phyloP scores from a whole-genome alignment of 2,113 vertebrate genomes.

The Carassius auratus region DNA sequence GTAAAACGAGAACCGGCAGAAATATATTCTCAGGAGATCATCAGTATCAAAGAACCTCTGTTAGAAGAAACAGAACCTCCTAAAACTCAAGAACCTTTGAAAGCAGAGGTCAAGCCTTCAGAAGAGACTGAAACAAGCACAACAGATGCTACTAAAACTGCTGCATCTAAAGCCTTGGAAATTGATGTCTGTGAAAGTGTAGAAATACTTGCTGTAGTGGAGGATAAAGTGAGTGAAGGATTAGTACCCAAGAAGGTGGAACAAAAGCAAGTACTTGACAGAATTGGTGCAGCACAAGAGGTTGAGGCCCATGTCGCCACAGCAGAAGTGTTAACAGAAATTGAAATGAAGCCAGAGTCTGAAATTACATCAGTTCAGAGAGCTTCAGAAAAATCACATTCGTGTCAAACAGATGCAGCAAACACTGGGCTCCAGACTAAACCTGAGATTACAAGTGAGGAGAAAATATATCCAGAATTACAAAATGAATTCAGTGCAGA shows the following conservation, averaged over 20 bases:
- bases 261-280: slow-evolving; percentile 36
- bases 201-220: background rate
- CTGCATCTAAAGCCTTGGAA: slow-evolving; percentile 1
- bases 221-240: slow-evolving; percentile 6
- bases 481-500: background rate
- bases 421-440: background rate
- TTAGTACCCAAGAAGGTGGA: slow-evolving; percentile 30
- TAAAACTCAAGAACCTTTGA: slow-evolving; percentile 2
- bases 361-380: slow-evolving; percentile 21
- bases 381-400: background rate
- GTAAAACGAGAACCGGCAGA: slow-evolving; percentile 46
- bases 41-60: background rate
- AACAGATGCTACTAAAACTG: slow-evolving; percentile 22
- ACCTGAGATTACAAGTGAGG: slow-evolving; percentile 2
- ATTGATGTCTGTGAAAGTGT: background rate
- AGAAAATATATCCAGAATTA: background rate
- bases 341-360: slow-evolving; percentile 16
- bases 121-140: background rate
- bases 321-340: background rate
- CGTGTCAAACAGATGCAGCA: background rate
- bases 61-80: slow-evolving; percentile 8
- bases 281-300: background rate
- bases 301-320: background rate
- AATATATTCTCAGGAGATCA: slow-evolving; percentile 19
- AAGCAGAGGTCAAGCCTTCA: slow-evolving; percentile 9